phyloP scores from a whole-genome alignment of 2,888 invertebrate genomes.

The Drosophila greeni region DNA sequence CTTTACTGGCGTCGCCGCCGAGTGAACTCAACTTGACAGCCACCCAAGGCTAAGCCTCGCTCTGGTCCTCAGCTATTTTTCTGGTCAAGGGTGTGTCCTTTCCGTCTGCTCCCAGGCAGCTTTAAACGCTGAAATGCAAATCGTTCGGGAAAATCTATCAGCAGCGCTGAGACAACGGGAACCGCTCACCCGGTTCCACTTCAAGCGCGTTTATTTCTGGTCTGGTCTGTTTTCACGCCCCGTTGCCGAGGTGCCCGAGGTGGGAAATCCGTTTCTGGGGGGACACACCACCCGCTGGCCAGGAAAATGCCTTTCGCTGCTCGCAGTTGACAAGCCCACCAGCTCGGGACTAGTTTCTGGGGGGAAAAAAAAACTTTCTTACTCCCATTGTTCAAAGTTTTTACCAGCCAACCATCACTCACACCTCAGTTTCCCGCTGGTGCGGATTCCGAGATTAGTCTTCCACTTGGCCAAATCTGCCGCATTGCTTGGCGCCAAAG shows the following conservation, averaged over 20 bases:
- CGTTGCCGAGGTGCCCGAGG: slow-evolving; percentile 48
- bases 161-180: slow-evolving; percentile 2
- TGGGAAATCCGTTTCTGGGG: slow-evolving; percentile 6
- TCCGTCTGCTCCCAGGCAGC: background rate
- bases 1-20: slow-evolving; percentile 40
- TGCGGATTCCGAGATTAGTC: slow-evolving; percentile 71
- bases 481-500: slow-evolving; percentile 56
- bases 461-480: slow-evolving; percentile 73
- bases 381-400: slow-evolving; percentile 69
- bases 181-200: slow-evolving; percentile 18
- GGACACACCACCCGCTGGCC: slow-evolving; percentile 54
- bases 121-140: slow-evolving; percentile 41
- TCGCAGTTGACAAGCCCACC: slow-evolving; percentile 71
- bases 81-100: slow-evolving; percentile 32
- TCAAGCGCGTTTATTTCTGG: slow-evolving; percentile 25
- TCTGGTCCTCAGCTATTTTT: slow-evolving; percentile 49
- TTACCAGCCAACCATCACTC: slow-evolving; percentile 27
- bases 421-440: slow-evolving; percentile 19
- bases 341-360: slow-evolving; percentile 59
- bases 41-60: slow-evolving; percentile 46
- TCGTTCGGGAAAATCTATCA: slow-evolving; percentile 54
- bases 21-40: slow-evolving; percentile 42
- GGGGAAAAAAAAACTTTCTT: slow-evolving; percentile 61
- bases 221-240: slow-evolving; percentile 62
- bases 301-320: slow-evolving; percentile 59